A percentile compares a stretch with the other conserved stretches of the same genome.
phyloP scores from a whole-genome alignment of 30 jellyfish, hydroid and myxozoan genomes.

The Haliclystus octoradiatus region DNA sequence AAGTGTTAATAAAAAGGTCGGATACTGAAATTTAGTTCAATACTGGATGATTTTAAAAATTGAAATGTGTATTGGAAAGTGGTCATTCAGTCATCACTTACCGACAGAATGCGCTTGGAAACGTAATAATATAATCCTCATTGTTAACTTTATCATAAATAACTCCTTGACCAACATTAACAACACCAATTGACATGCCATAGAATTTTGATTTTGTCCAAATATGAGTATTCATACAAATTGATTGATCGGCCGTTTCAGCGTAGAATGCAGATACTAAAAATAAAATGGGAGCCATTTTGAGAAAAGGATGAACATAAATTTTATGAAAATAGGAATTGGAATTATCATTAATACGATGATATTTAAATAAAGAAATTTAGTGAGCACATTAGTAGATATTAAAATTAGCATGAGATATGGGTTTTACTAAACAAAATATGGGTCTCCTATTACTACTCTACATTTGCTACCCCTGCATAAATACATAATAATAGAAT shows the following conservation, averaged over 20 bases:
- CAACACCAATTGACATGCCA: conserved; percentile 97
- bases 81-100: too few species aligned
- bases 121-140: conserved; percentile 83
- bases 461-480: too few species aligned
- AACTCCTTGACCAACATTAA: conserved; percentile 92
- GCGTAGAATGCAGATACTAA: conserved; percentile 97
- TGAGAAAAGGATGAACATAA: neutral
- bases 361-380: too few species aligned
- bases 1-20: neutral
- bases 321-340: neutral
- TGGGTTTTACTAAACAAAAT: too few species aligned
- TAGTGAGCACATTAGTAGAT: too few species aligned
- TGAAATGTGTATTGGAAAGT: too few species aligned
- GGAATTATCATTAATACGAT: neutral
- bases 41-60: too few species aligned
- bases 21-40: neutral
- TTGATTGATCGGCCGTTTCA: conserved; percentile 48
- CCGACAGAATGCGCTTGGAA: conserved; percentile 96
- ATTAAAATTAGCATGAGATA: too few species aligned
- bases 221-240: conserved; percentile 79
- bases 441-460: too few species aligned
- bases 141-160: conserved; percentile 5
- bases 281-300: too few species aligned
- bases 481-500: too few species aligned
- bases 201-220: conserved; percentile 97